Evolutionary conservation across 2,113 vertebrate species (phyloP).

Genomic region (Ammospiza caudacuta): DNA sequence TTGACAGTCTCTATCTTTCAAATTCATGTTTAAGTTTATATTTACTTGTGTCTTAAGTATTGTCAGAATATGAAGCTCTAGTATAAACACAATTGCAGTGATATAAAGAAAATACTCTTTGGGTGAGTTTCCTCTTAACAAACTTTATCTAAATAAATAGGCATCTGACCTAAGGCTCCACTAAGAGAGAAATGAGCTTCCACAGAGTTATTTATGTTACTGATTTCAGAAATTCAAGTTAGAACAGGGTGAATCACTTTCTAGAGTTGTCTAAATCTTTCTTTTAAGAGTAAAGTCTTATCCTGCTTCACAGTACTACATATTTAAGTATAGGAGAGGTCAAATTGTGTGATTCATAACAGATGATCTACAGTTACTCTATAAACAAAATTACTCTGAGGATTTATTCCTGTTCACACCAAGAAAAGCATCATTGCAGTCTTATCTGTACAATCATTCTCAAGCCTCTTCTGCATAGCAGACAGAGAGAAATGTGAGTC

Average conservation of each 20-base stretch:
- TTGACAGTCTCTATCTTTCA: neutral
- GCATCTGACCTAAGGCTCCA: neutral
- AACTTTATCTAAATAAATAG: neutral
- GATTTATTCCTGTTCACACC: neutral
- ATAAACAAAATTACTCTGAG: neutral
- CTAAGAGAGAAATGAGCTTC: neutral
- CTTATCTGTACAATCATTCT: neutral
- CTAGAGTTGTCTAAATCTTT: neutral
- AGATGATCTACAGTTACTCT: neutral
- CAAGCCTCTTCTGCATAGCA: neutral
- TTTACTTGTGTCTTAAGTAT: neutral
- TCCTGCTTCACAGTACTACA: neutral
- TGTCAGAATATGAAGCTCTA: neutral
- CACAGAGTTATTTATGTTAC: neutral
- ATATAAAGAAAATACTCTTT: neutral
- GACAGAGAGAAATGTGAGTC: accelerated
- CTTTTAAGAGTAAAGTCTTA: neutral
- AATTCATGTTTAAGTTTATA: neutral
- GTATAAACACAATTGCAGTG: neutral
- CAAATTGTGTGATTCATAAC: neutral
- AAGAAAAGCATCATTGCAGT: neutral
- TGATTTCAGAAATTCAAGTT: neutral
- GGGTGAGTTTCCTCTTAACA: neutral
- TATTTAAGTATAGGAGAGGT: neutral
- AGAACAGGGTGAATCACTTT: neutral